Evolutionary conservation across 2,888 invertebrate genomes (phyloP), one percentile per base, ranked within the genome.

Genomic region (Kryphioiulus occultus): DNA sequence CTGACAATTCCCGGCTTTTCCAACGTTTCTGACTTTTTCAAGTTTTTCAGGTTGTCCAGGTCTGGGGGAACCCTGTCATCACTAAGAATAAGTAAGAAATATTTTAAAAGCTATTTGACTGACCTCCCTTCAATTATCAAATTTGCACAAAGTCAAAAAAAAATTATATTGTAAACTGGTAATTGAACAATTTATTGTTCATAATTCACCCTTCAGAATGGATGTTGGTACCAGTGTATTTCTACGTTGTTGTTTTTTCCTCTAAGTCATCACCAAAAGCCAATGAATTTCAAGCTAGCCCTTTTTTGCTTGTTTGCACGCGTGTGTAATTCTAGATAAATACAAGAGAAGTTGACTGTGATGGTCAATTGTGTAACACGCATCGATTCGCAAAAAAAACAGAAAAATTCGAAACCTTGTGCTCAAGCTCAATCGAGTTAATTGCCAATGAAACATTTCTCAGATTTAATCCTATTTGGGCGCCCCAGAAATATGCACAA

Each of bases 251-350:
- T 59, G 5, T 19, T 59, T 59, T n/a, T 59, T 19, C 53, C 53
- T 59, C 19, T n/a, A 59, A 59, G 53, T 59, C 53, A 59, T 59
- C 53, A n/a, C 53, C 53, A 59, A n/a, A 59, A 68, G 19, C 26
- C 68, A 68, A 22, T 68, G 22, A 59, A 59, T 59, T 59, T n/a
- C 15, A 59, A 59, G n/a, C 17, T n/a, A 59, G 53, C 53, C 19
- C 53, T 68, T 26, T 68, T 68, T 68, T 68, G 68, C 68, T 68
- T 22, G 68, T 68, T 26, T 68, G 68, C 68, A 68, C 68, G 68
- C 68, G 22, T 68, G 68, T 68, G 68, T 68, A 68, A n/a, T 22
- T 68, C 68, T 22, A 5, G 68, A 68, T 68, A 68, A 68, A 68
- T 26, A 68, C 53, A n/a, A n/a, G n/a, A n/a, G n/a, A n/a, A 68